A percentile compares a stretch with the other conserved stretches of the same genome.
Conservation (phyloP, 2,888 invertebrate genomes). For the Candidula unifasciata region DNA sequence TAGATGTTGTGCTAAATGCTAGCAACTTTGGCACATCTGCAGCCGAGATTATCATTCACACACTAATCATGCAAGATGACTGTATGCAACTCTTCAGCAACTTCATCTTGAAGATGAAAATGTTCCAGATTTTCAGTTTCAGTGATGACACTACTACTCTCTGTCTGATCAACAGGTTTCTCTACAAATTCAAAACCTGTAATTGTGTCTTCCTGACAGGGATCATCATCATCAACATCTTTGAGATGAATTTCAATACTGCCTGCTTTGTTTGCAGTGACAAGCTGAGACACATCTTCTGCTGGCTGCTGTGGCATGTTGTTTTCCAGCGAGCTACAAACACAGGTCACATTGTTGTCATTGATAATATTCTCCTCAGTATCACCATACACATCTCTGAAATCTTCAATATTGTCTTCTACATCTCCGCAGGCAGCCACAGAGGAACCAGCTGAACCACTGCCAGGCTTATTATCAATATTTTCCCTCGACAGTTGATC, state of each 20-base stretch:
- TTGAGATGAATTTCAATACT: neutral
- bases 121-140: neutral
- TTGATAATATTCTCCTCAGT: neutral
- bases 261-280: neutral
- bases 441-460: neutral
- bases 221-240: conserved; percentile 15
- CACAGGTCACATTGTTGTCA: neutral
- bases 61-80: conserved; percentile 9
- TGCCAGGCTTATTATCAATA: neutral
- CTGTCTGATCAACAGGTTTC: neutral
- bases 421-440: conserved; percentile 29
- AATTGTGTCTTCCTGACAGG: neutral
- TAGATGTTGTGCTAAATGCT: neutral
- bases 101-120: neutral
- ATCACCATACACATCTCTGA: conserved; percentile 24
- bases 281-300: neutral
- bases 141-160: neutral
- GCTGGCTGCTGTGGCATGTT: neutral
- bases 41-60: neutral
- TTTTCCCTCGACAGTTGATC: neutral
- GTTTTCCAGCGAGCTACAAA: neutral
- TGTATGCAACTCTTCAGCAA: neutral
- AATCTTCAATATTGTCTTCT: conserved; percentile 33
- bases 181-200: conserved; percentile 12
- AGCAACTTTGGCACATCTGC: neutral